These are phyloP conservation scores for Muscina levida DNA, from an alignment of 2,888 invertebrate species.

Conservation along the genomic window DNA sequence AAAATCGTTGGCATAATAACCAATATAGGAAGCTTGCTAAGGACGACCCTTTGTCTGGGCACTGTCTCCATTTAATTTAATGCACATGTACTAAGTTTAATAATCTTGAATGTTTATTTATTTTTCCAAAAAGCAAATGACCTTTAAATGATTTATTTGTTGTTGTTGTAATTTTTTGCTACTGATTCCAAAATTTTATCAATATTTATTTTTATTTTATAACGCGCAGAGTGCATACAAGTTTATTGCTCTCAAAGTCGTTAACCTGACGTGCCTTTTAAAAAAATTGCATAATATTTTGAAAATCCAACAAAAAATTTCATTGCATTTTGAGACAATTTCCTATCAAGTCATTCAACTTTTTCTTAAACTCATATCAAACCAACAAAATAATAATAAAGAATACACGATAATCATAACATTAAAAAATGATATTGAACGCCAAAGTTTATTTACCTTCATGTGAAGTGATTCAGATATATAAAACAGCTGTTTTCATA, in stretches of 20 bases:
- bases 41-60: too few relatives aligned
- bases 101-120: too few relatives aligned
- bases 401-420: too few relatives aligned
- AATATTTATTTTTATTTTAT: background rate
- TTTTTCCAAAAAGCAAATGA: background rate
- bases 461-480: background rate
- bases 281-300: conserved; percentile 45
- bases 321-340: background rate
- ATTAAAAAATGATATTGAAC: background rate
- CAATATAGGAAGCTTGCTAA: too few relatives aligned
- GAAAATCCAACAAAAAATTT: conserved; percentile 17
- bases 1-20: too few relatives aligned
- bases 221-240: conserved; percentile 14
- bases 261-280: background rate
- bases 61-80: too few relatives aligned
- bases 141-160: background rate
- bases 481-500: conserved; percentile 26
- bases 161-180: background rate
- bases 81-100: too few relatives aligned
- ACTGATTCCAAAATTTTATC: background rate
- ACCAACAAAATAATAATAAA: too few relatives aligned
- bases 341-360: conserved; percentile 57
- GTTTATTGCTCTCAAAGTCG: background rate
- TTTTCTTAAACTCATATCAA: too few relatives aligned
- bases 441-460: conserved; percentile 61